A percentile compares a stretch with the other conserved stretches of the same genome.
phyloP scores from a whole-genome alignment of 2,113 vertebrate genomes.

The Camelus dromedarius region DNA sequence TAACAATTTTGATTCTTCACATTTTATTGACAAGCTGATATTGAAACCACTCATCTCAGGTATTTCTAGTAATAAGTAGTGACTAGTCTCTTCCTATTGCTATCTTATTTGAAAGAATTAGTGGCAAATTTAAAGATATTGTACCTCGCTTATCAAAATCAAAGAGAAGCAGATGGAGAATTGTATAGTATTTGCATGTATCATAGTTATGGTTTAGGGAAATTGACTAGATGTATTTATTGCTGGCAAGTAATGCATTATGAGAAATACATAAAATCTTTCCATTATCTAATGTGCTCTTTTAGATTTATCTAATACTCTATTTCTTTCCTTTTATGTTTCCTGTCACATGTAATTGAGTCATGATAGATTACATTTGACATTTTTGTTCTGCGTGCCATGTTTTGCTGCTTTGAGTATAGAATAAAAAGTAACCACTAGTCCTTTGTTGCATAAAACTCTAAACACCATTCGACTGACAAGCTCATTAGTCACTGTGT shows the following conservation, averaged over 20 bases:
- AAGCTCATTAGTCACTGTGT: constrained; percentile 64
- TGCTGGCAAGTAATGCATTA: background rate
- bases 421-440: constrained; percentile 68
- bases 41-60: background rate
- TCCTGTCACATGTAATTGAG: constrained; percentile 57
- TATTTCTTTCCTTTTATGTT: constrained; percentile 30
- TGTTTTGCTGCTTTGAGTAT: constrained; percentile 44
- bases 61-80: background rate
- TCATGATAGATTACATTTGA: constrained; percentile 62
- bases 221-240: background rate
- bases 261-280: constrained; percentile 37
- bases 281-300: background rate
- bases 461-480: constrained; percentile 55
- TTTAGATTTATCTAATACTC: constrained; percentile 17
- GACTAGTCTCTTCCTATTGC: background rate
- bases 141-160: background rate
- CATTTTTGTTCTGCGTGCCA: constrained; percentile 59
- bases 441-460: constrained; percentile 58
- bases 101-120: constrained; percentile 36
- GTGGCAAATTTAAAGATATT: background rate
- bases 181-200: background rate
- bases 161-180: background rate
- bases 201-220: background rate
- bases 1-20: background rate
- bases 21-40: constrained; percentile 25